A percentile compares a stretch with the other conserved stretches of the same genome.
Conservation (phyloP, 2,797 vertebrate species). For the Leptoclinus maculatus region DNA sequence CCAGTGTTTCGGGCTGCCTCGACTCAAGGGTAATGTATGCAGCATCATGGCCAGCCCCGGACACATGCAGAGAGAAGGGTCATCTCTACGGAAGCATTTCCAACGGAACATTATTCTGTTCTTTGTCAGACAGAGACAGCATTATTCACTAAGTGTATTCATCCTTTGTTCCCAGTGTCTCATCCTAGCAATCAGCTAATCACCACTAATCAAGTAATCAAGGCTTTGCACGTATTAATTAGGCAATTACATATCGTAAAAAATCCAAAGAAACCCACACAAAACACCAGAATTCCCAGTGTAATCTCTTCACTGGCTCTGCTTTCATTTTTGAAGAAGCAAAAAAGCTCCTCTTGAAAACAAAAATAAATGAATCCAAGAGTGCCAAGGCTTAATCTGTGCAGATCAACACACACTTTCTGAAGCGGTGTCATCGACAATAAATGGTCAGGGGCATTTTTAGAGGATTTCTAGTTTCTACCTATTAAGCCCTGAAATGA, state of each 20-base stretch:
- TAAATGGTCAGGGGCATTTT: constrained; percentile 20
- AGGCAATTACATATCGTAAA: constrained; percentile 54
- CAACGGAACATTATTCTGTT: constrained; percentile 65
- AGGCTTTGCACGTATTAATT: constrained; percentile 72
- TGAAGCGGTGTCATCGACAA: constrained; percentile 29
- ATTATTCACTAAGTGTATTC: constrained; percentile 72
- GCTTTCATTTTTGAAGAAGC: constrained; percentile 24
- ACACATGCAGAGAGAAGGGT: constrained; percentile 76
- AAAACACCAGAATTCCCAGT: constrained; percentile 28
- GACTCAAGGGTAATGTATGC: constrained; percentile 82
- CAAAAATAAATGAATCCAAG: constrained; percentile 40
- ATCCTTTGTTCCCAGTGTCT: constrained; percentile 60
- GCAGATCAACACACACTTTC: constrained; percentile 29
- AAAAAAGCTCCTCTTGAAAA: constrained; percentile 26
- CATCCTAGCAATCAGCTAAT: constrained; percentile 71
- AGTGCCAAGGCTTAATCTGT: constrained; percentile 41
- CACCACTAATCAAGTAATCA: constrained; percentile 73
- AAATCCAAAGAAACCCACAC: constrained; percentile 49
- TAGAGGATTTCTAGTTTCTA: constrained; percentile 28
- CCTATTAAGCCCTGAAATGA: constrained; percentile 31
- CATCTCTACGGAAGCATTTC: constrained; percentile 68
- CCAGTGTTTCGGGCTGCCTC: constrained; percentile 63
- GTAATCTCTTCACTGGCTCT: constrained; percentile 20
- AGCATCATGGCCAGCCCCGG: constrained; percentile 71
- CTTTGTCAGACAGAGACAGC: constrained; percentile 56